Evolutionary conservation across 23 tunicate genomes (phyloP), one percentile per base, ranked within the genome.

Genomic region (Clavelina lepadiformis): DNA sequence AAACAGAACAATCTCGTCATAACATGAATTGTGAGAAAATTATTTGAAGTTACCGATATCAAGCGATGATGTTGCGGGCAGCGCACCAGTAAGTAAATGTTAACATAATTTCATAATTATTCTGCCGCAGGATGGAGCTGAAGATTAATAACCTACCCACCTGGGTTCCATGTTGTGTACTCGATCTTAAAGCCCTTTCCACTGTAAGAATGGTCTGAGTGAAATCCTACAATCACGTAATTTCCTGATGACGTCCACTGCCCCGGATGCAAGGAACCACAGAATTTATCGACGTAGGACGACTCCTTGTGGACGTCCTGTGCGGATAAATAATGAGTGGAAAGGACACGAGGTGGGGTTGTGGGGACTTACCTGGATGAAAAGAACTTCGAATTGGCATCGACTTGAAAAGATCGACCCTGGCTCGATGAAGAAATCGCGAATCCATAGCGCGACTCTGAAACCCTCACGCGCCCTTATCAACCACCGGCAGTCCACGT

Each of bases 121-220:
- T n/a, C n/a, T 28, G 15, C 11, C 11, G 15, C 66, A 5, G 13
- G 29, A 60, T 15, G 37, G 7, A 18, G 7, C 7, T 54, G 25
- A 54, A 54, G 25, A 20, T 13, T 13, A 54, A 54, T 7, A 7
- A 35, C 11, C 33, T 35, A 41, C 75, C 53, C 53, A 79, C 86
- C 70, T 7, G 25, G 2, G 52, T 79, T 79, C 77, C 77, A 79
- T 13, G 86, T 18, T 5, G 45, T 35, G 64, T 60, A 79, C 28
- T 79, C 77, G 3, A 79, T 69, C 51, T 63, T 51, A 60, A 83
- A 83, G 23, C 91, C 91, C 37, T 83, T 83, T 6, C 33, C 64
- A 2, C 28, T 18, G 31, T 19, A n/a, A 15, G 38, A 23, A 25
- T 41, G 33, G 61, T 83, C 91, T 11, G 82, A 61, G 28, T 22